These are phyloP conservation scores for Stegophylla sp. DNA, from an alignment of 2,888 invertebrate species.

Conservation along the genomic window DNA sequence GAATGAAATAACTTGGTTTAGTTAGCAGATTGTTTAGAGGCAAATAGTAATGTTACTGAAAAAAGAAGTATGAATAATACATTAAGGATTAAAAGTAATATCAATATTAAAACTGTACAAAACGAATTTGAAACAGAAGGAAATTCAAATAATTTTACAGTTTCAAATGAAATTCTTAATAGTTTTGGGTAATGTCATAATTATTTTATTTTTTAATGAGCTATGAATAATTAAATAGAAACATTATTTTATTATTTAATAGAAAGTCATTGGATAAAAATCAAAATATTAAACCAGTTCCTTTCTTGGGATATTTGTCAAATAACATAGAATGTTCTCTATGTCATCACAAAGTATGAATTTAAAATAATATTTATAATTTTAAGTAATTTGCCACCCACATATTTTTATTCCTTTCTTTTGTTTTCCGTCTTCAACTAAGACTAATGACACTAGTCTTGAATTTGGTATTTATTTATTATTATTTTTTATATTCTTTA, in stretches of 20 bases:
- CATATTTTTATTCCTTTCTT: no score
- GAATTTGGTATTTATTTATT: no score
- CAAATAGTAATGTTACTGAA: slow-evolving; percentile 24
- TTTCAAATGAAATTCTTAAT: slow-evolving; percentile 20
- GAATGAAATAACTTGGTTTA: neutral
- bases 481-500: no score
- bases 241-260: neutral
- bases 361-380: slow-evolving; percentile 15
- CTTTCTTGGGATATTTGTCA: slow-evolving; percentile 78
- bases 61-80: slow-evolving; percentile 7
- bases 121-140: slow-evolving; percentile 9
- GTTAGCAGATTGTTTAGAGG: slow-evolving; percentile 55
- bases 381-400: neutral
- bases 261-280: slow-evolving; percentile 60
- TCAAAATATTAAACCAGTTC: slow-evolving; percentile 68
- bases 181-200: slow-evolving; percentile 16
- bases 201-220: neutral
- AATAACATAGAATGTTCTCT: slow-evolving; percentile 78
- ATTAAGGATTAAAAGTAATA: slow-evolving; percentile 15
- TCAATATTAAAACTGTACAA: neutral
- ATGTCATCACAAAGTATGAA: slow-evolving; percentile 68
- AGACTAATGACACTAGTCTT: no score
- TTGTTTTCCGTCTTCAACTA: no score
- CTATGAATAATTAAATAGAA: slow-evolving; percentile 8
- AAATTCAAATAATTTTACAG: neutral